Conservation (phyloP, 2,797 vertebrate species). For the Enteromius mattozi region DNA sequence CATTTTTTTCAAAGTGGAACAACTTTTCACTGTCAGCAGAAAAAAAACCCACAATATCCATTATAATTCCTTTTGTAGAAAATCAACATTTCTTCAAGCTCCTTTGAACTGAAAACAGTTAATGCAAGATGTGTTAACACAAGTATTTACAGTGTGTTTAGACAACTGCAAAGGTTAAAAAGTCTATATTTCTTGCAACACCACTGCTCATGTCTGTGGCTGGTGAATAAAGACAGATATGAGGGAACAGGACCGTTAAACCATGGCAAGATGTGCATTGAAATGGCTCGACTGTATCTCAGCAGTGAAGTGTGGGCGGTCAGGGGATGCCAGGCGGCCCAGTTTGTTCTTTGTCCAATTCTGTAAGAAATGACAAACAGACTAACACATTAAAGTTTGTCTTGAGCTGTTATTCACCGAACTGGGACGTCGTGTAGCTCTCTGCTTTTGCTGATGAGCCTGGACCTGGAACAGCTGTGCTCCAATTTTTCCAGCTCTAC, state of each 20-base stretch:
- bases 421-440: conserved; percentile 1
- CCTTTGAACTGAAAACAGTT: not conserved
- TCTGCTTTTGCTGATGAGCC: conserved; percentile 3
- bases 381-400: conserved; percentile 18
- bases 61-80: conserved; percentile 5
- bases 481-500: conserved; percentile 30
- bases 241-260: not conserved
- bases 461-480: conserved; percentile 27
- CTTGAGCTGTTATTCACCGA: conserved; percentile 14
- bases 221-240: conserved; percentile 9
- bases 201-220: not conserved
- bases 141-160: not conserved
- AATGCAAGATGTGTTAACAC: not conserved
- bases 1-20: conserved; percentile 37
- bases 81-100: not conserved
- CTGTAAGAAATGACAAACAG: not conserved
- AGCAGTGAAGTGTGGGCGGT: conserved; percentile 14
- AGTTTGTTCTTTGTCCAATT: conserved; percentile 17
- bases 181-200: not conserved
- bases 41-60: not conserved
- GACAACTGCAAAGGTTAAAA: conserved; percentile 6
- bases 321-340: not conserved
- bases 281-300: conserved; percentile 7
- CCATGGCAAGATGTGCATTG: not conserved
- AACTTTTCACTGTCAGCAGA: conserved; percentile 48